These are phyloP conservation scores for Zygaena filipendulae DNA, from an alignment of 2,888 invertebrate genomes.

Conservation along the genomic window DNA sequence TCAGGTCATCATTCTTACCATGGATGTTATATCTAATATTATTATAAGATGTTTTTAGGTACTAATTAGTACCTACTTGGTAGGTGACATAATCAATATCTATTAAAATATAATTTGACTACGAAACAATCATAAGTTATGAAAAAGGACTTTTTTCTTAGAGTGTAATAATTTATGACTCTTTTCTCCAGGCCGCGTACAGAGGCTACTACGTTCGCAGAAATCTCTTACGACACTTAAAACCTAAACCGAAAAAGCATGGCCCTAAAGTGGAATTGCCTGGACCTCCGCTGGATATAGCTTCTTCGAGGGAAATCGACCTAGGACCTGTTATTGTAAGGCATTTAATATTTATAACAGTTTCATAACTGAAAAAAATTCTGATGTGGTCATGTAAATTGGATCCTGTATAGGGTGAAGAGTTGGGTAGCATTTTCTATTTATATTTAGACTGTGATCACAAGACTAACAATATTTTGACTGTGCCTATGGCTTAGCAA, in stretches of 20 bases:
- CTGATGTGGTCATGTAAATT: not conserved
- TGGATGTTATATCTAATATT: no score
- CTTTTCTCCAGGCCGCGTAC: slow-evolving; percentile 58
- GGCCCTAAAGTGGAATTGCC: slow-evolving; percentile 34
- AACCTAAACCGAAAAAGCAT: slow-evolving; percentile 23
- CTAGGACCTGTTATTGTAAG: slow-evolving; percentile 46
- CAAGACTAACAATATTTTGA: no score
- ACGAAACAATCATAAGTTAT: no score
- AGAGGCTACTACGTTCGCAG: slow-evolving; percentile 47
- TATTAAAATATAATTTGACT: no score
- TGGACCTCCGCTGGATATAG: slow-evolving; percentile 42
- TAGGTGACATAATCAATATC: no score
- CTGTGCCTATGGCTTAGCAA: no score
- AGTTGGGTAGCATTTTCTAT: no score
- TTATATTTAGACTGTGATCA: no score
- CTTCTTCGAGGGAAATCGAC: slow-evolving; percentile 42
- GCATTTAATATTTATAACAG: no score
- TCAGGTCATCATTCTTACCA: slow-evolving; percentile 33
- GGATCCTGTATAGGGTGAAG: not conserved
- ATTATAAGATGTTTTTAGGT: not conserved
- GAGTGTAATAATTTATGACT: no score
- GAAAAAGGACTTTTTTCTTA: no score
- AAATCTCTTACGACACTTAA: slow-evolving; percentile 35
- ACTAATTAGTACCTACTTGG: no score
- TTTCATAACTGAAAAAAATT: not conserved